Evolutionary conservation across 2,113 vertebrate genomes (phyloP), one percentile per base, ranked within the genome.

Genomic region (Raphicerus campestris): DNA sequence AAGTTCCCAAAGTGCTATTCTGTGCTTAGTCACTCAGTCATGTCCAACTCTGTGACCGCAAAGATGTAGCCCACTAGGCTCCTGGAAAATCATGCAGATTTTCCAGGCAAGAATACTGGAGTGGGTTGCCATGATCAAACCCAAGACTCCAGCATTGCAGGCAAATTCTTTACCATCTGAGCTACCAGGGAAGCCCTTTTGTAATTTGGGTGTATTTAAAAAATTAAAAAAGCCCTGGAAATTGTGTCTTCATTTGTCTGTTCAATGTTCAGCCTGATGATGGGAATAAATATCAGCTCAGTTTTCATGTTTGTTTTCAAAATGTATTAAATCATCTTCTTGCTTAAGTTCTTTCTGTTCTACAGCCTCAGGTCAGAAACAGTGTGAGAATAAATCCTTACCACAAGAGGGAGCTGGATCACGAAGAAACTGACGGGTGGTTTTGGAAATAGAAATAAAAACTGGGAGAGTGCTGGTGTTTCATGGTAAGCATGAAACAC

Each of bases 331-430:
- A 30, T 53, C 51, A 73, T 20, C 49, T 45, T 61, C 92, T 92
- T n/a, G 24, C 13, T n/a, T 3, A 24, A 30, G 66, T 53, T 77
- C 30, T 24, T 47, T 84, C 58, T 15, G 10, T n/a, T 56, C 55
- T 10, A 4, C 16, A 5, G 26, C 51, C 35, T 84, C 73, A 19
- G 7, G 32, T 60, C 56, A 78, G n/a, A 83, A 89, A 63, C 24
- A 5, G 45, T 6, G 35, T 17, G 78, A 83, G 47, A 53, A 56
- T 30, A 63, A 66, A 70, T 60, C 7, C 85, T 90, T 13, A 24
- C 92, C 97, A 92, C 94, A 49, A 96, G 97, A 87, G 94, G 97
- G 95, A 51, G 96, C 92, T 58, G 39, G 53, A 14, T 53, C 10
- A 26, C 2, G 49, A 51, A 75, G 51, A 58, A 87, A 84, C n/a